Evolutionary conservation across 2,888 invertebrate species (phyloP).

Genomic region (Eucriotettix oculatus): DNA sequence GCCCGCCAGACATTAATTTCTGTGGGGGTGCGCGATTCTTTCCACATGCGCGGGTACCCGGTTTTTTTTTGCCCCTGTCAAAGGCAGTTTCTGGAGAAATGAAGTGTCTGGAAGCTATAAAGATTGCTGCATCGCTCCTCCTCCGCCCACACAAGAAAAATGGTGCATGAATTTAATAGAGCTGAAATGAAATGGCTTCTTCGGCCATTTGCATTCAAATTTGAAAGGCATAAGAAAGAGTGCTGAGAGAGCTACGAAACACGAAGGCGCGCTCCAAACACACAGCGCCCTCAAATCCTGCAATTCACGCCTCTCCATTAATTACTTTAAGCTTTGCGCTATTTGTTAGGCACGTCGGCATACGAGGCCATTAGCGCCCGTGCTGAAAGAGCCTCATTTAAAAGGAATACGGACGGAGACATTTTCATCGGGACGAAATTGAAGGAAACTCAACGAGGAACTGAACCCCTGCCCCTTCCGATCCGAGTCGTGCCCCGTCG

Average conservation of each 20-base stretch:
- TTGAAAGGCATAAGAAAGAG: constrained; percentile 18
- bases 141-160: constrained; percentile 18
- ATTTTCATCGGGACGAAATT: too few relatives aligned
- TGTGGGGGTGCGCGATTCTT: background rate
- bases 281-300: background rate
- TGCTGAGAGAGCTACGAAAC: constrained; percentile 12
- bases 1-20: background rate
- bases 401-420: too few relatives aligned
- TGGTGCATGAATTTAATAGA: constrained; percentile 18
- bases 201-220: constrained; percentile 17
- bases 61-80: constrained; percentile 9
- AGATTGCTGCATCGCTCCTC: constrained; percentile 11
- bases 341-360: too few relatives aligned
- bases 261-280: background rate
- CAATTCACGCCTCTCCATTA: too few relatives aligned
- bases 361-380: too few relatives aligned
- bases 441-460: too few relatives aligned
- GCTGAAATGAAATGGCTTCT: constrained; percentile 17
- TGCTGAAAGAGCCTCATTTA: too few relatives aligned
- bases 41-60: background rate
- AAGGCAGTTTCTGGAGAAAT: constrained; percentile 13
- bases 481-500: too few relatives aligned
- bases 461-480: too few relatives aligned
- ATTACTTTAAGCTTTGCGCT: too few relatives aligned
- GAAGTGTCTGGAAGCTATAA: constrained; percentile 14